Evolutionary conservation across 2,888 invertebrate genomes (phyloP).

Genomic region (Cheilosia pagana): DNA sequence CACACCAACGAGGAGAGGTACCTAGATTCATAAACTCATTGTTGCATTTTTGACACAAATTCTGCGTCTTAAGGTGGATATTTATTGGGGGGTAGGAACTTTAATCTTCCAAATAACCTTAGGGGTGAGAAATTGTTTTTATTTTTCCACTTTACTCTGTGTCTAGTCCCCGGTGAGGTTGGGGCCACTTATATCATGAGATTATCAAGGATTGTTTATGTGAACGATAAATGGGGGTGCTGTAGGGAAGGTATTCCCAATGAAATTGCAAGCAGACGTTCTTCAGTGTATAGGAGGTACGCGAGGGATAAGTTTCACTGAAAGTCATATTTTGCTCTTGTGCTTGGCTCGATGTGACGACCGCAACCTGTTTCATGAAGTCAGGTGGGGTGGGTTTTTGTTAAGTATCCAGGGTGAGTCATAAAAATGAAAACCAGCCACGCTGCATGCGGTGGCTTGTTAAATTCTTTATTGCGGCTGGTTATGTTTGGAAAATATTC

Average conservation of each 20-base stretch:
- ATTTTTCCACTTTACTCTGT: not conserved
- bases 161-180: constrained; percentile 1
- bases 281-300: not conserved
- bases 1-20: constrained; percentile 21
- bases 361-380: constrained; percentile 63
- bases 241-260: constrained; percentile 35
- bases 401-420: constrained; percentile 59
- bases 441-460: constrained; percentile 59
- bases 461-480: constrained; percentile 73
- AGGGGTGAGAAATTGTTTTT: constrained; percentile 44
- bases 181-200: constrained; percentile 66
- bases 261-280: constrained; percentile 56
- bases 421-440: constrained; percentile 56
- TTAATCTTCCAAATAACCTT: constrained; percentile 41
- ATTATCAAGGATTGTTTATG: constrained; percentile 74
- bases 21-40: constrained; percentile 52
- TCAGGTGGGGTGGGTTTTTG: constrained; percentile 32
- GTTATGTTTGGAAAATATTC: constrained; percentile 55
- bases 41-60: constrained; percentile 52
- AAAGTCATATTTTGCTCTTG: constrained; percentile 69
- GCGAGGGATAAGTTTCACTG: constrained; percentile 71
- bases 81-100: constrained; percentile 62
- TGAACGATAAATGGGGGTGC: constrained; percentile 34
- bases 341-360: constrained; percentile 31
- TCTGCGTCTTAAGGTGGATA: constrained; percentile 1